Evolutionary conservation across 1,140 invertebrate genomes (phyloP).

Genomic region (Anastrepha ludens): DNA sequence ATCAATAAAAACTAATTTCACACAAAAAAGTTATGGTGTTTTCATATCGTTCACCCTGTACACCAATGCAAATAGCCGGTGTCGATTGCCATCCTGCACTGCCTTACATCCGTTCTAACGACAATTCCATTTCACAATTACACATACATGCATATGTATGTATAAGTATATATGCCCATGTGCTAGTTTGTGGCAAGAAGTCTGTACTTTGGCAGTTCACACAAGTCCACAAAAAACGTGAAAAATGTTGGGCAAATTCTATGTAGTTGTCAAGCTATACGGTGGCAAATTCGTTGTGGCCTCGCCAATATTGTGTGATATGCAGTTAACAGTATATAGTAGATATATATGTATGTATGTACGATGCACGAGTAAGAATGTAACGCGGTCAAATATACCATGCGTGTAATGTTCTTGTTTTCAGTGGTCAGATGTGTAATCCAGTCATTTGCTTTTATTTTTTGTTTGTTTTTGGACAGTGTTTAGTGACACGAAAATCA

Average conservation of each 20-base stretch:
- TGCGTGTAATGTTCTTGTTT: slow-evolving; percentile 5
- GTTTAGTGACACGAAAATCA: slow-evolving; percentile 21
- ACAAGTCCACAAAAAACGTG: not conserved
- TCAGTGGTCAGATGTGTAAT: not conserved
- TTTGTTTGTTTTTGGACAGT: not conserved
- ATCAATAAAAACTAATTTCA: too few relatives aligned
- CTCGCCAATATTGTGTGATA: slow-evolving; percentile 30
- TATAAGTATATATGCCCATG: too few relatives aligned
- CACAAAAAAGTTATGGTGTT: too few relatives aligned
- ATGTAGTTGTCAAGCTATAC: not conserved
- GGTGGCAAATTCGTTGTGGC: slow-evolving; percentile 7
- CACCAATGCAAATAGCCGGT: not conserved
- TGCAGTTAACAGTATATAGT: not conserved
- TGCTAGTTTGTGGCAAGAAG: too few relatives aligned
- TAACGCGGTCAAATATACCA: slow-evolving; percentile 30
- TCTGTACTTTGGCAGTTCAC: too few relatives aligned
- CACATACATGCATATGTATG: too few relatives aligned
- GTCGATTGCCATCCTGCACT: not conserved
- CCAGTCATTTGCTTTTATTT: not conserved
- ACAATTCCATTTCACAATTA: too few relatives aligned
- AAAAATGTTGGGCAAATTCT: not conserved
- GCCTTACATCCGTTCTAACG: too few relatives aligned
- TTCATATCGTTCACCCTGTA: not conserved
- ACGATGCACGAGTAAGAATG: not conserved
- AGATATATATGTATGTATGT: not conserved